Base-by-base conservation (phyloP, 2,797 vertebrate species). In the Eleutherodactylus coqui region DNA sequence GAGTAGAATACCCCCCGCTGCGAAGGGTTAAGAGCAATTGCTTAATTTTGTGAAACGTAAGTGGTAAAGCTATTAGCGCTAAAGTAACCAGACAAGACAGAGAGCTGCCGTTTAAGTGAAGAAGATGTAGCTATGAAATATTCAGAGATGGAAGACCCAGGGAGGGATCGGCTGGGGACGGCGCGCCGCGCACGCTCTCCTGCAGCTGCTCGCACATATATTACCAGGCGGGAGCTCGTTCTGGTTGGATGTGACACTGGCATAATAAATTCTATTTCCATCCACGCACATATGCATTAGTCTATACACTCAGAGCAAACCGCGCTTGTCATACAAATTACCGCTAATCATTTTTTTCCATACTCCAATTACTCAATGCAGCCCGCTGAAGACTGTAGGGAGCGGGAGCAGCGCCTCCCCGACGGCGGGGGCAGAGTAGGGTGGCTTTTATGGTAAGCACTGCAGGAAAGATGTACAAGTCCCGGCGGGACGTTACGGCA, bases 131-230 rank as follows among this genome's bases (percentile, higher is more conserved):
- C 69, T 72, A 72, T 72, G 38, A 78, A 78, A 78, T 78, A 78
- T 78, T 78, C 75, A 78, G 51, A 78, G 38, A 78, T 78, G 51
- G 34, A 78, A 58, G 58, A 58, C 51, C 58, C 36, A 43, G 32
- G 75, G 75, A 78, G 75, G 75, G 21, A 78, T 38, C 53, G 34
- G 51, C 75, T 78, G 51, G 75, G 75, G 75, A 78, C 75, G 27
- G 4, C n/a, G 49, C 14, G 53, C 14, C 14, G 53, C 14, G 21
- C 34, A 34, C 19, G 24, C 7, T 21, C 75, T 53, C 45, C 49
- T 78, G 53, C 75, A 78, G 75, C 51, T 78, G 75, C 75, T 78
- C 36, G 13, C 53, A 53, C 34, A 78, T 55, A 78, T 58, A 72
- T 72, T 43, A 78, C 21, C 36, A 55, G 4, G 24, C 11, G 47